Percentiles rank a stretch among this genome's conserved stretches.
These are phyloP conservation scores for Blastomussa wellsi DNA, from an alignment of 92 coral and sea anemone genomes.

Conservation along the genomic window DNA sequence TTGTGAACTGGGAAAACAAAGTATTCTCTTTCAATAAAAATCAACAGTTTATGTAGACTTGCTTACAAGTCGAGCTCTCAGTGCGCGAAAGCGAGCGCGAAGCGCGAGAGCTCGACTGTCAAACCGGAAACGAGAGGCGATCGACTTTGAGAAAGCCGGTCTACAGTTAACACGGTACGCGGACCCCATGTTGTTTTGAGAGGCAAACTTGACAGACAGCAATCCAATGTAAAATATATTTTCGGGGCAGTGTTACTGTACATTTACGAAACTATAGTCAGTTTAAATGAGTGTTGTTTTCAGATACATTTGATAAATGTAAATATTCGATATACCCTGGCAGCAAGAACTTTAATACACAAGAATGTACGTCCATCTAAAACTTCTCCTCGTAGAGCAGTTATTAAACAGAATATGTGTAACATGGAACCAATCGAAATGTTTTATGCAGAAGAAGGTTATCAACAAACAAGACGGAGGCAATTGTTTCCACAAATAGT, in stretches of 20 bases:
- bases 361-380: too few relatives aligned
- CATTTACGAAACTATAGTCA: not conserved
- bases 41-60: too few relatives aligned
- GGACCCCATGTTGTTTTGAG: not conserved
- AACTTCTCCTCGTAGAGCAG: not conserved
- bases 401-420: not conserved
- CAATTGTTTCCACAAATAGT: constrained; percentile 27
- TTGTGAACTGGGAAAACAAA: not conserved
- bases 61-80: too few relatives aligned
- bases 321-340: too few relatives aligned
- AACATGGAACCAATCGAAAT: not conserved
- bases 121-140: too few relatives aligned
- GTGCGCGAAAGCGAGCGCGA: too few relatives aligned
- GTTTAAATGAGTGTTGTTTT: not conserved
- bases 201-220: not conserved
- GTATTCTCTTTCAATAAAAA: too few relatives aligned
- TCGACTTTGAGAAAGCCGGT: too few relatives aligned
- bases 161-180: too few relatives aligned
- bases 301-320: not conserved
- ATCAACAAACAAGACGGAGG: not conserved
- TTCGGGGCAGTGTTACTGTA: not conserved
- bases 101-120: too few relatives aligned
- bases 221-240: not conserved
- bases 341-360: not conserved
- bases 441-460: not conserved